Percentiles rank a stretch among this genome's conserved stretches.
Evolutionary conservation across 2,888 invertebrate genomes (phyloP).

Genomic region (Xestobium rufovillosum): DNA sequence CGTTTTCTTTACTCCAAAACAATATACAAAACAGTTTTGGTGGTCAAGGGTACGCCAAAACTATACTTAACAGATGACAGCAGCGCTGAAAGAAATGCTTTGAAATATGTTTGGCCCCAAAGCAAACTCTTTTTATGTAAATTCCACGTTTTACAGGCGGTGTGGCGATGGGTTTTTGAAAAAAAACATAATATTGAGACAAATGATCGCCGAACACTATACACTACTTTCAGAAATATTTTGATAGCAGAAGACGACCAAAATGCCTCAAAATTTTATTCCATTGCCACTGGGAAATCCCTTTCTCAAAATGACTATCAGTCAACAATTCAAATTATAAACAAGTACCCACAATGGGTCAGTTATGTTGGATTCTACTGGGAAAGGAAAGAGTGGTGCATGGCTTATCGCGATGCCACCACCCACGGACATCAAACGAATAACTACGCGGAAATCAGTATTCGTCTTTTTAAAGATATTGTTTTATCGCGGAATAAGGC

Average conservation of each 20-base stretch:
- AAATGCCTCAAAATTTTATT: slow-evolving; percentile 7
- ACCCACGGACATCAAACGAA: slow-evolving; percentile 14
- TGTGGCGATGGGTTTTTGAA: not conserved
- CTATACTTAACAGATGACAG: not conserved
- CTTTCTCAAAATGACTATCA: too few species aligned
- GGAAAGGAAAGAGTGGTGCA: slow-evolving; percentile 10
- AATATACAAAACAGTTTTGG: not conserved
- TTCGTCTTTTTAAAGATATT: slow-evolving; percentile 15
- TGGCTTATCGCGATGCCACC: slow-evolving; percentile 9
- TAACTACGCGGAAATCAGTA: slow-evolving; percentile 10
- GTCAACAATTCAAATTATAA: too few species aligned
- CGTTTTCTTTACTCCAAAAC: not conserved
- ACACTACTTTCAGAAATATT: not conserved
- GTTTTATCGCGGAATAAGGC: slow-evolving; percentile 11
- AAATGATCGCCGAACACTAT: slow-evolving; percentile 1
- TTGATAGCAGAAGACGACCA: not conserved
- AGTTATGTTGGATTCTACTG: slow-evolving; percentile 10
- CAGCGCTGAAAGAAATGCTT: not conserved
- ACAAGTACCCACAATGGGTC: slow-evolving; percentile 12
- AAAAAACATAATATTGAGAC: slow-evolving; percentile 1
- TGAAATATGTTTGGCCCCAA: not conserved
- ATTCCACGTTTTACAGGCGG: slow-evolving; percentile 1
- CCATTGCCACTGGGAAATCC: slow-evolving; percentile 7
- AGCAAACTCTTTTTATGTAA: not conserved
- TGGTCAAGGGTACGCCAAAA: slow-evolving; percentile 1